Percentiles rank a stretch among this genome's conserved stretches.
phyloP scores from a whole-genome alignment of 2,888 invertebrate genomes.

The Polymixis lichenea region DNA sequence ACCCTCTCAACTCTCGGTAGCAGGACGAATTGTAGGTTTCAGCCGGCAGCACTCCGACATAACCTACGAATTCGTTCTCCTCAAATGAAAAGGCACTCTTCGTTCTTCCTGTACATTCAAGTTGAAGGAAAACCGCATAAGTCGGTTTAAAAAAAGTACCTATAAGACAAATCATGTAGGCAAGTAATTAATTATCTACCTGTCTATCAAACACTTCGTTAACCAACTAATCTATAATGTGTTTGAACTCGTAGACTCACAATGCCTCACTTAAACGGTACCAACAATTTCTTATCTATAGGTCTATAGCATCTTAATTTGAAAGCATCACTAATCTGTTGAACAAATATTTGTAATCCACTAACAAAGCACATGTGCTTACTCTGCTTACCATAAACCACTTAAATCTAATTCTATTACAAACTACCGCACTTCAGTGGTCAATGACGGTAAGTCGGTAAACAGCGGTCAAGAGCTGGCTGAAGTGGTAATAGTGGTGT shows the following conservation, averaged over 20 bases:
- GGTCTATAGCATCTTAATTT: no score
- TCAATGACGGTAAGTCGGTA: conserved; percentile 38
- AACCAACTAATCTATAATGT: conserved; percentile 13
- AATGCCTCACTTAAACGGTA: conserved; percentile 29
- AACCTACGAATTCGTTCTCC: background rate
- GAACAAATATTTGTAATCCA: conserved; percentile 33
- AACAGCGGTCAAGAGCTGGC: conserved; percentile 15
- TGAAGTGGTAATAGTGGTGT: conserved; percentile 5
- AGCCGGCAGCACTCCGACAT: no score
- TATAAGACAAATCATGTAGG: background rate
- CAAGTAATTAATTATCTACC: background rate
- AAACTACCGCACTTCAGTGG: conserved; percentile 46
- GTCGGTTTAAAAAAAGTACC: background rate
- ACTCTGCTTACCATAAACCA: conserved; percentile 19
- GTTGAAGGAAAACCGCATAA: background rate
- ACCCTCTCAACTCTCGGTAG: background rate
- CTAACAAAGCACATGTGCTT: conserved; percentile 15
- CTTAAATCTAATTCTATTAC: conserved; percentile 16
- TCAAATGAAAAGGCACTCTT: background rate
- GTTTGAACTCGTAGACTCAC: background rate
- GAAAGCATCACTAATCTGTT: conserved; percentile 31
- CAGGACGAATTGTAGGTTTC: background rate
- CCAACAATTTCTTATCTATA: no score
- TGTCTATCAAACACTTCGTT: background rate
- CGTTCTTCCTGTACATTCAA: background rate